Base-by-base conservation (phyloP, 2,113 vertebrate genomes). In the Podilymbus podiceps region DNA sequence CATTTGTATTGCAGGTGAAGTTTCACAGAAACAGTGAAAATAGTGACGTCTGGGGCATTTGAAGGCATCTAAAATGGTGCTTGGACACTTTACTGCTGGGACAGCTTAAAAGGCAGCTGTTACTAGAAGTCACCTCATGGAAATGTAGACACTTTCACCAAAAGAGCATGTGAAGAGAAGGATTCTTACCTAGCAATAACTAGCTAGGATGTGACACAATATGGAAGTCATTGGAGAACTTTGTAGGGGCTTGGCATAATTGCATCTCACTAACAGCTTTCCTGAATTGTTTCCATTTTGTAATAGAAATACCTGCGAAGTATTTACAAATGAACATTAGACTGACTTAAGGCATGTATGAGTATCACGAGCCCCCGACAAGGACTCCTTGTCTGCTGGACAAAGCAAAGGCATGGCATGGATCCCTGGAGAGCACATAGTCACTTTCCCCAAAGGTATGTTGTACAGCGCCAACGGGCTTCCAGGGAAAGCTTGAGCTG, bases 371-470 rank as follows among this genome's bases (percentile, higher is more conserved):
- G 24, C 6, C 11, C 6, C 28, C 55, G 24, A 8, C 13, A 68
- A 38, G 40, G 40, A 50, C 27, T 75, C 27, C 25, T 8, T 31
- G 4, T 60, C 35, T 64, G 44, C 58, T 63, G 67, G n/a, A 28
- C n/a, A 76, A 80, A 68, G 22, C 9, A 68, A 64, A 76, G 67
- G 38, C 23, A 23, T 12, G 8, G 27, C 30, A 59, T 2, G n/a
- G 47, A 67, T 19, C 4, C 76, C 14, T 3, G n/a, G 22, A 42
- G 25, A 83, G n/a, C 28, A 31, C 0, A 0, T 9, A 35, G 28
- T 16, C 3, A 0, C 33, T 82, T 67, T 59, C 59, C 27, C 42
- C 19, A 42, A 38, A 80, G 6, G 4, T 31, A 6, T 4, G 4
- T 13, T 47, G 27, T 23, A 35, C 33, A 2, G 1, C 25, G 62